A percentile compares a stretch with the other conserved stretches of the same genome.
phyloP scores from a whole-genome alignment of 1,140 invertebrate species.

The Aporrectodea caliginosa region DNA sequence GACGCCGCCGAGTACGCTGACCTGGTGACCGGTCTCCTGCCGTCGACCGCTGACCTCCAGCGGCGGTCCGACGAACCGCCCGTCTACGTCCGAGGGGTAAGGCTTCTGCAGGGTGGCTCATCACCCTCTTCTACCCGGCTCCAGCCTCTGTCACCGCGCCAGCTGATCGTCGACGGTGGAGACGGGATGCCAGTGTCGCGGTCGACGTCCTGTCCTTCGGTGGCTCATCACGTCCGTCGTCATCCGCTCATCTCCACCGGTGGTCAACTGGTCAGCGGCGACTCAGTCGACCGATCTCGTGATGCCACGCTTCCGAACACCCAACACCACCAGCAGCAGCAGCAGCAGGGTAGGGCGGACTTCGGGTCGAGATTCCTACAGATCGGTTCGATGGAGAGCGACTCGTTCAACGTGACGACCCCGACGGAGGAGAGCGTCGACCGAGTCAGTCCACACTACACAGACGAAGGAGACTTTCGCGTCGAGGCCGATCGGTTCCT shows the following conservation, averaged over 20 bases:
- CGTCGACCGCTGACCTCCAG: background rate
- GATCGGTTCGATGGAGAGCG: background rate
- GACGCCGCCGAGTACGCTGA: background rate
- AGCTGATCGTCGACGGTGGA: background rate
- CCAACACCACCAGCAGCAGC: too few relatives aligned
- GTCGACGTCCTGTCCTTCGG: constrained; percentile 23
- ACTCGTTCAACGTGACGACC: constrained; percentile 10
- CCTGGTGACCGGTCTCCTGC: background rate
- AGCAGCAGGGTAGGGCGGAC: background rate
- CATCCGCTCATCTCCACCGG: background rate
- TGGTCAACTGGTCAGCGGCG: background rate
- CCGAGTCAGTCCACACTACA: background rate
- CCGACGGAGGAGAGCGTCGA: constrained; percentile 16
- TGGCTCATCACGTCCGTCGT: background rate
- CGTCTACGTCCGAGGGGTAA: background rate
- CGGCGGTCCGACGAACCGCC: too few relatives aligned
- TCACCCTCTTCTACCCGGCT: too few relatives aligned
- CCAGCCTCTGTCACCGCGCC: constrained; percentile 3
- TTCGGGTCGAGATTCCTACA: background rate
- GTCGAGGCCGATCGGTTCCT: background rate
- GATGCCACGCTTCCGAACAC: too few relatives aligned
- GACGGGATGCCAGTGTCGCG: constrained; percentile 3
- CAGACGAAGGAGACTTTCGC: background rate
- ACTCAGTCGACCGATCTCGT: background rate
- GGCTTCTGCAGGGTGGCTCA: background rate